Evolutionary conservation across 2,888 invertebrate species (phyloP).

Genomic region (Smittia aterrima): DNA sequence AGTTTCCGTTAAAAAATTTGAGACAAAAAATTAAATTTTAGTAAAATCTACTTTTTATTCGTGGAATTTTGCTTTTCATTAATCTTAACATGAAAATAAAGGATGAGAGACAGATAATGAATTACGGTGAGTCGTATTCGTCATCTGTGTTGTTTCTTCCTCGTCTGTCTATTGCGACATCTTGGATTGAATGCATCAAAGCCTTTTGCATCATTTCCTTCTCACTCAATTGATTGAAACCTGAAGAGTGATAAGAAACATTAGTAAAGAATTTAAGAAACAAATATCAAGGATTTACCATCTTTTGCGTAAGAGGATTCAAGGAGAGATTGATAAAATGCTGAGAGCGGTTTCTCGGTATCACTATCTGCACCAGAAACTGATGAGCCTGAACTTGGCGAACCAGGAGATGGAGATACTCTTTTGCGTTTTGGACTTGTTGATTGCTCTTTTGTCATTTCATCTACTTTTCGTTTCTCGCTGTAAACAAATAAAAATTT

Average conservation of each 20-base stretch:
- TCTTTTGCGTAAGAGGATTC: conserved; percentile 53
- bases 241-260: conserved; percentile 43
- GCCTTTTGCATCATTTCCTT: conserved; percentile 54
- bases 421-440: conserved; percentile 36
- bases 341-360: conserved; percentile 47
- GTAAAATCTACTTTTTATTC: background rate
- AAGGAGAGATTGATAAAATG: conserved; percentile 53
- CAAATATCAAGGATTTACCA: conserved; percentile 45
- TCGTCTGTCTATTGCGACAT: background rate
- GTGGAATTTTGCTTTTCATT: background rate
- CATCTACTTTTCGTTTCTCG: conserved; percentile 37
- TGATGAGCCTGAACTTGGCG: background rate
- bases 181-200: conserved; percentile 44
- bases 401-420: background rate
- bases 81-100: background rate
- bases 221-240: conserved; percentile 49
- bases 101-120: background rate
- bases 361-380: conserved; percentile 24
- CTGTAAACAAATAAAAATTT: conserved; percentile 4
- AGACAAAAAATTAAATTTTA: background rate
- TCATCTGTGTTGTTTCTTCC: conserved; percentile 35
- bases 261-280: background rate
- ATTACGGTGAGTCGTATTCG: conserved; percentile 38
- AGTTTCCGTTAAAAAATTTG: too few relatives aligned
- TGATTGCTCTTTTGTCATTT: conserved; percentile 4